phyloP scores from a whole-genome alignment of 2,113 vertebrate species.

The Amazona guildingii region DNA sequence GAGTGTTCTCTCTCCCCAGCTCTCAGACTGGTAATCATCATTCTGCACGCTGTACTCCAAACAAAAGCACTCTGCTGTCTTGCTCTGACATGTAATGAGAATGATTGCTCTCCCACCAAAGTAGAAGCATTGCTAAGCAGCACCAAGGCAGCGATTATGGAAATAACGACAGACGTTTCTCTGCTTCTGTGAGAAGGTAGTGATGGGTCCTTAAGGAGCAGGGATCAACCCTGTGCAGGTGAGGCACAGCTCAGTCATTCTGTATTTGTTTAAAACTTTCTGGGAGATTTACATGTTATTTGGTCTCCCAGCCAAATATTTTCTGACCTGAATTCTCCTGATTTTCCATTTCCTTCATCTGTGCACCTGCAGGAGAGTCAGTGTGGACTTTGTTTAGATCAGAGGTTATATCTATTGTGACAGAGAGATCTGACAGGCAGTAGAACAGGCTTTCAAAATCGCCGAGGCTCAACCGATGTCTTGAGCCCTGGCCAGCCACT shows the following conservation, averaged over 20 bases:
- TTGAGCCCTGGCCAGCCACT: not conserved
- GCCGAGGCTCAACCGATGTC: not conserved
- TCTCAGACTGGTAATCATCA: not conserved
- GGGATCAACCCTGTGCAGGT: not conserved
- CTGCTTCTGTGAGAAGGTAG: not conserved
- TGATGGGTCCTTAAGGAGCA: not conserved
- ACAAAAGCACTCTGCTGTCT: slow-evolving; percentile 17
- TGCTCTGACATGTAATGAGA: slow-evolving; percentile 5
- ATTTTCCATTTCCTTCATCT: not conserved
- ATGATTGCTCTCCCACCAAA: slow-evolving; percentile 19
- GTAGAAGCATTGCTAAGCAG: slow-evolving; percentile 33
- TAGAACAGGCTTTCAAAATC: not conserved
- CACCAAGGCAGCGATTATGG: not conserved
- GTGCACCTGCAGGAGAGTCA: not conserved
- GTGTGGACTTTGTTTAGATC: not conserved
- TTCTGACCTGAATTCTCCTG: not conserved
- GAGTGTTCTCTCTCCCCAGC: not conserved
- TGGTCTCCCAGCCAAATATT: not conserved
- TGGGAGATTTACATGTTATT: not conserved
- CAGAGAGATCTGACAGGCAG: not conserved
- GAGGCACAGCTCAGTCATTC: not conserved
- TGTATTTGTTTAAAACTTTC: not conserved
- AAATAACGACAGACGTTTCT: not conserved
- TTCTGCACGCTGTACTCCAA: not conserved
- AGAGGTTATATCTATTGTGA: not conserved